Evolutionary conservation across 2,113 vertebrate genomes (phyloP).

Genomic region (Spea bombifrons): DNA sequence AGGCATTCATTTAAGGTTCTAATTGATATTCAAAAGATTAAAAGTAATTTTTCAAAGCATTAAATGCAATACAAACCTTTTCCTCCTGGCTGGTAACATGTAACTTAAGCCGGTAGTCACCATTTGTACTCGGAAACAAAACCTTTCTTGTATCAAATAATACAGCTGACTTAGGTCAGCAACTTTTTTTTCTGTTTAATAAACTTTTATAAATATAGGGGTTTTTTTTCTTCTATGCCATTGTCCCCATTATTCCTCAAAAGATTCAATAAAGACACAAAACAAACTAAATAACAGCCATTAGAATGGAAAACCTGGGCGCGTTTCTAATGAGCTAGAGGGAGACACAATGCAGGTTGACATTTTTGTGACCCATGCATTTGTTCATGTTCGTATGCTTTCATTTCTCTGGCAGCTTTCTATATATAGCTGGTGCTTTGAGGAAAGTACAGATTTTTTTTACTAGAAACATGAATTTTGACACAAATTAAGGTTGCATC

Average conservation of each 20-base stretch:
- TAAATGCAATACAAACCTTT: too few species aligned
- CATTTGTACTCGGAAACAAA: too few species aligned
- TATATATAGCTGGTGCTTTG: conserved; percentile 34
- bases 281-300: conserved; percentile 31
- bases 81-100: too few species aligned
- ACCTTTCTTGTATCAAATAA: too few species aligned
- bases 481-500: conserved; percentile 5
- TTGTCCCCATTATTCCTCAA: not conserved
- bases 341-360: conserved; percentile 39
- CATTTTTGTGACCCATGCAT: conserved; percentile 40
- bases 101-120: too few species aligned
- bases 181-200: too few species aligned
- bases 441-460: conserved; percentile 26
- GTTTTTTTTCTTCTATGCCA: not conserved
- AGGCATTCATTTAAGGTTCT: too few species aligned
- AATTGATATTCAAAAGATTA: too few species aligned
- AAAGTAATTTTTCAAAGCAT: too few species aligned
- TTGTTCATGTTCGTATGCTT: conserved; percentile 21
- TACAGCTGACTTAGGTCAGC: too few species aligned
- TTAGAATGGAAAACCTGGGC: conserved; percentile 22
- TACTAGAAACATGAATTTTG: conserved; percentile 22
- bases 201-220: too few species aligned
- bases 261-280: conserved; percentile 7
- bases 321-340: conserved; percentile 33
- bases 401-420: conserved; percentile 15